Evolutionary conservation across 1,140 invertebrate genomes (phyloP), one percentile per base, ranked within the genome.

Genomic region (Heliconius eleuchia): DNA sequence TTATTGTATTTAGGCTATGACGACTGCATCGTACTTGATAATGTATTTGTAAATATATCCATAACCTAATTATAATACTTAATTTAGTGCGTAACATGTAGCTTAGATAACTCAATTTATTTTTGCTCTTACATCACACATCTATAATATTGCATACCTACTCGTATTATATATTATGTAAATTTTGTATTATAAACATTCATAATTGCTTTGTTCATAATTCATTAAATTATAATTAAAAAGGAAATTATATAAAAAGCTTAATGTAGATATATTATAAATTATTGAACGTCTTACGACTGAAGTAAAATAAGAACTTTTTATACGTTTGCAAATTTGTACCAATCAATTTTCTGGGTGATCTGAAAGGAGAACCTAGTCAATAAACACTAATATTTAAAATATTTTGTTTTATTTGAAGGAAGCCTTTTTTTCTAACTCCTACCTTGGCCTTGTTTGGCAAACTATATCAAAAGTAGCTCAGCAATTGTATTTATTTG

Each of bases 291-390:
- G 60, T 66, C 60, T 30, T 66, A 30, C 23, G 60, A 66, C 60
- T 66, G 60, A 66, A 66, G 60, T 66, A 66, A 66, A 30, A 66
- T 66, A 66, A 66, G 78, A 57, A 66, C 83, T 91, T 46, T 90
- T 90, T 88, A 84, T 92, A 92, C 87, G 82, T 90, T 92, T 91
- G 87, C 89, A 90, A 86, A 87, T 89, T 89, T 90, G 84, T 89
- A 86, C 27, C 60, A 66, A 66, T 66, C 60, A 30, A 66, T 34
- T 77, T 57, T 78, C 73, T 80, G 71, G 82, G 77, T 80, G 82
- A 83, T 80, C 74, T 75, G 79, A 66, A 85, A 86, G 81, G 76
- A 87, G 88, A 87, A 89, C 88, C 89, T 91, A 91, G 88, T 90
- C 89, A 92, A 91, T 90, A 89, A 92, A 90, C 84, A 79, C 46